Conservation (phyloP, 2,797 vertebrate species). For the Bufotes viridis region DNA sequence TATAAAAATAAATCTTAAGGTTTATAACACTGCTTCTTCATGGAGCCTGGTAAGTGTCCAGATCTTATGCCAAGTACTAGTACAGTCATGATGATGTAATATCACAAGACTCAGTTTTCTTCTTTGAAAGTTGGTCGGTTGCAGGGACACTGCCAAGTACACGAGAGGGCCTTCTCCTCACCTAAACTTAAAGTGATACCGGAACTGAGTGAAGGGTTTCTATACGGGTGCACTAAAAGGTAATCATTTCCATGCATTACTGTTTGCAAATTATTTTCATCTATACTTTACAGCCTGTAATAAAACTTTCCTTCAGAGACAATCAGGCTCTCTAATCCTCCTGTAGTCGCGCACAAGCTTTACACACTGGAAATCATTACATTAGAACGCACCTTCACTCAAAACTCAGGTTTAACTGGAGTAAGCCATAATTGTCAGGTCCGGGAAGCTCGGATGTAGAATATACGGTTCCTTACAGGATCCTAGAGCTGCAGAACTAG, state of each 20-base stretch:
- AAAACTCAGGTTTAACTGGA: neutral
- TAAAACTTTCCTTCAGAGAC: neutral
- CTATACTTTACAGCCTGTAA: neutral
- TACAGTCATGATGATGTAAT: conserved; percentile 2
- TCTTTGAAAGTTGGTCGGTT: neutral
- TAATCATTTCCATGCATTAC: neutral
- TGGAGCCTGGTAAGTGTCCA: neutral
- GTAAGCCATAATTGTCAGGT: neutral
- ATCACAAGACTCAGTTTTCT: conserved; percentile 13
- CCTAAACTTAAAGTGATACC: neutral
- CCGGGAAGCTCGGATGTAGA: neutral
- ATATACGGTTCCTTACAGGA: neutral
- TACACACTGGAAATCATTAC: neutral
- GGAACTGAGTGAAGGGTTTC: neutral
- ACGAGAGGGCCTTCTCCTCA: neutral
- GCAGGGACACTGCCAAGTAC: neutral
- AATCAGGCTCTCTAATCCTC: neutral
- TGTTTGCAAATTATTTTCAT: neutral
- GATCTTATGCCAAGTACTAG: neutral
- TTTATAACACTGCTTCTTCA: neutral
- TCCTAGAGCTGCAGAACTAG: neutral
- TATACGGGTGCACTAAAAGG: neutral
- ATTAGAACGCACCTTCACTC: neutral
- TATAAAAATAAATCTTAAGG: too few species aligned
- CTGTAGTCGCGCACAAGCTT: neutral